These are phyloP conservation scores for Platysternon megacephalum DNA, from an alignment of 2,113 vertebrate genomes.

Conservation along the genomic window DNA sequence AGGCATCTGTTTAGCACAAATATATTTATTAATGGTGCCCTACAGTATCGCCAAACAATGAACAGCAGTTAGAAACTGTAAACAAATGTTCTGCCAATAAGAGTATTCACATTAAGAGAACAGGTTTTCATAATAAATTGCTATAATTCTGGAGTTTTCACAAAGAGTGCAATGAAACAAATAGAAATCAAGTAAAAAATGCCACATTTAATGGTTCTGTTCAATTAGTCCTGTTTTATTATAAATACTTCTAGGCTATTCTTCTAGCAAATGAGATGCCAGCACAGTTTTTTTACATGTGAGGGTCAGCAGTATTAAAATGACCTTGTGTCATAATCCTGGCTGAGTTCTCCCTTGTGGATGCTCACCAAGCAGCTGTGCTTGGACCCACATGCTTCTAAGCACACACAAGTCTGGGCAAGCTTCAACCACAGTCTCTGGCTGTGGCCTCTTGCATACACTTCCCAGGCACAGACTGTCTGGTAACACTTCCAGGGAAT, in stretches of 20 bases:
- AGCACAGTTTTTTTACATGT: slow-evolving; percentile 28
- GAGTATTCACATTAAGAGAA: slow-evolving; percentile 56
- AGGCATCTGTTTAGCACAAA: slow-evolving; percentile 57
- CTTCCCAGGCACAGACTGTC: neutral
- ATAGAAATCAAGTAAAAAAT: slow-evolving; percentile 41
- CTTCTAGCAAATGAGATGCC: slow-evolving; percentile 27
- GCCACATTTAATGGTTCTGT: slow-evolving; percentile 35
- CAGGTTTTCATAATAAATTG: slow-evolving; percentile 64
- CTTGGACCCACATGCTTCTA: neutral
- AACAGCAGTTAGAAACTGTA: slow-evolving; percentile 63
- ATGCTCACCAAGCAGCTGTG: neutral
- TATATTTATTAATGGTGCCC: slow-evolving; percentile 39
- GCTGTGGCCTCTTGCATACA: accelerated
- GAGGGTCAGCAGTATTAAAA: slow-evolving; percentile 55
- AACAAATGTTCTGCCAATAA: slow-evolving; percentile 66
- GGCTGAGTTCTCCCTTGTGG: slow-evolving; percentile 11
- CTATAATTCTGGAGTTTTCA: slow-evolving; percentile 65
- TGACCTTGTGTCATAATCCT: slow-evolving; percentile 15
- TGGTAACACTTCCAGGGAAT: neutral
- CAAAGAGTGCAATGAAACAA: slow-evolving; percentile 53
- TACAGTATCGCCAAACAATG: slow-evolving; percentile 58
- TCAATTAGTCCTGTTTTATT: slow-evolving; percentile 42
- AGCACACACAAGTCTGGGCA: neutral
- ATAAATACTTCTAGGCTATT: slow-evolving; percentile 59
- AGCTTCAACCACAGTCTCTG: neutral